Percentiles rank a stretch among this genome's conserved stretches.
Conservation (phyloP, 2,797 vertebrate species). For the Acomys russatus region DNA sequence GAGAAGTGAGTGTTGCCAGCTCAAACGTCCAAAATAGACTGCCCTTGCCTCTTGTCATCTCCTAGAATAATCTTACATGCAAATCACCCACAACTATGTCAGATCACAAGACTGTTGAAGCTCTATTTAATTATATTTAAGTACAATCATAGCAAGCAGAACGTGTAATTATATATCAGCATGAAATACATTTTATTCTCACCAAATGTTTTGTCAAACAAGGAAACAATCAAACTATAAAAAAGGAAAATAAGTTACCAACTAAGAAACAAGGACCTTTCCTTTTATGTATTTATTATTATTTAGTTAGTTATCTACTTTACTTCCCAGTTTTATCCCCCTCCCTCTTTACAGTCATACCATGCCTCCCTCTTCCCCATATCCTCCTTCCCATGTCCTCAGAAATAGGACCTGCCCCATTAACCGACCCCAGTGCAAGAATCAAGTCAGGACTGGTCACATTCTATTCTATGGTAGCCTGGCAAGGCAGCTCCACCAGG, state of each 20-base stretch:
- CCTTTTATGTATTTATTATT: too few relatives aligned
- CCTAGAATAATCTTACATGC: conserved; percentile 67
- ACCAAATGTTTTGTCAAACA: conserved; percentile 73
- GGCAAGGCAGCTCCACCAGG: too few relatives aligned
- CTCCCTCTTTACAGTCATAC: too few relatives aligned
- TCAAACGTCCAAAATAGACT: conserved; percentile 69
- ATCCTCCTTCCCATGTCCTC: too few relatives aligned
- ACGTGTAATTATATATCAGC: conserved; percentile 68
- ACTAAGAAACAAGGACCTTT: conserved; percentile 37
- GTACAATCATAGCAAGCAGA: conserved; percentile 52
- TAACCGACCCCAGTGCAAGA: too few relatives aligned
- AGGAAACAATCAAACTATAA: conserved; percentile 64
- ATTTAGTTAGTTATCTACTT: too few relatives aligned
- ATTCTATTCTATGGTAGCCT: too few relatives aligned
- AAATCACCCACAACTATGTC: conserved; percentile 70
- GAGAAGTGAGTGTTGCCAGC: conserved; percentile 54
- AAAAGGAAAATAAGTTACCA: conserved; percentile 62
- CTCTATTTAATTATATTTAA: conserved; percentile 76
- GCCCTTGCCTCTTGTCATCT: conserved; percentile 47
- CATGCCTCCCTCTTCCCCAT: too few relatives aligned
- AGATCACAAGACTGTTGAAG: conserved; percentile 65
- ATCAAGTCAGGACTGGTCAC: too few relatives aligned
- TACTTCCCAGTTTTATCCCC: too few relatives aligned
- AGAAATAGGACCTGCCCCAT: too few relatives aligned
- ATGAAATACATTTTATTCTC: conserved; percentile 73